A percentile compares a stretch with the other conserved stretches of the same genome.
phyloP scores from a whole-genome alignment of 2,888 invertebrate species.

The Ecliptopera silaceata region DNA sequence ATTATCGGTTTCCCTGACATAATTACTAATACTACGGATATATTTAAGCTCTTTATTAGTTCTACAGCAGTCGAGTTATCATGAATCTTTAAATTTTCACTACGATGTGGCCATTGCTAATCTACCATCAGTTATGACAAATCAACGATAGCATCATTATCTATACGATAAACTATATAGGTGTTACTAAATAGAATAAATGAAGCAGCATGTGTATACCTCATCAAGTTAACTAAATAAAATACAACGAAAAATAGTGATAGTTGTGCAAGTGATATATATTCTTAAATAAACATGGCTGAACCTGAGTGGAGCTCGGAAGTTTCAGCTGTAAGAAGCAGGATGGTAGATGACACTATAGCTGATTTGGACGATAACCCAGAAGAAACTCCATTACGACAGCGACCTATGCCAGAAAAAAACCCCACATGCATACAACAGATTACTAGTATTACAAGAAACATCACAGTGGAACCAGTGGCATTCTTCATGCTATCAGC shows the following conservation, averaged over 20 bases:
- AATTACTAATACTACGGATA: too few species aligned
- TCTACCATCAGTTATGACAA: slow-evolving; percentile 4
- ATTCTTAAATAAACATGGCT: not conserved
- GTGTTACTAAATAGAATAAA: slow-evolving; percentile 22
- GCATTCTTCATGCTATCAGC: slow-evolving; percentile 42
- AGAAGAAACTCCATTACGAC: slow-evolving; percentile 23
- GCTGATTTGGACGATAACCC: slow-evolving; percentile 14
- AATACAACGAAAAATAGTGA: slow-evolving; percentile 1
- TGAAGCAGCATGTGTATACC: not conserved
- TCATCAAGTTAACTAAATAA: not conserved
- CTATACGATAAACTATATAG: slow-evolving; percentile 26
- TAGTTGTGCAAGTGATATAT: not conserved
- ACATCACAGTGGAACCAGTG: slow-evolving; percentile 48
- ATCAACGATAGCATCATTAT: slow-evolving; percentile 30
- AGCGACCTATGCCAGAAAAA: slow-evolving; percentile 8
- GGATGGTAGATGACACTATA: slow-evolving; percentile 5
- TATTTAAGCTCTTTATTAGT: too few species aligned
- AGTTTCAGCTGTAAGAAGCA: not conserved
- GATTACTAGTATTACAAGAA: slow-evolving; percentile 24
- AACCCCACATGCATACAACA: slow-evolving; percentile 25
- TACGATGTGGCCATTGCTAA: not conserved
- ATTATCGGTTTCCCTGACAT: too few species aligned
- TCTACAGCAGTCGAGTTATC: not conserved
- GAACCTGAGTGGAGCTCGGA: not conserved
- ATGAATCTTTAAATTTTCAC: not conserved